A percentile compares a stretch with the other conserved stretches of the same genome.
Conservation (phyloP, 2,888 invertebrate genomes). For the Stenodema calcarata region DNA sequence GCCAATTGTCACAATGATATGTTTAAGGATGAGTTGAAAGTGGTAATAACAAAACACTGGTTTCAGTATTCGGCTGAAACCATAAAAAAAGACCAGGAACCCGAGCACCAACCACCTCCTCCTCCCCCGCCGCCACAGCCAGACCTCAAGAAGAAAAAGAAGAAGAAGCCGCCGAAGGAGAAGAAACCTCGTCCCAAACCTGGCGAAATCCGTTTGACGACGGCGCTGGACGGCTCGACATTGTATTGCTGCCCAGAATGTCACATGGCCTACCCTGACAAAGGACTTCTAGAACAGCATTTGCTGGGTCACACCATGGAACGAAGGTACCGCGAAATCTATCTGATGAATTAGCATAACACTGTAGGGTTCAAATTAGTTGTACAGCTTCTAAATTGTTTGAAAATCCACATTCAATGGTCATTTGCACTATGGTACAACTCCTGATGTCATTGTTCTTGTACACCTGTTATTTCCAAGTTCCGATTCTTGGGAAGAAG, state of each 20-base stretch:
- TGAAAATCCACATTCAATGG: too few relatives aligned
- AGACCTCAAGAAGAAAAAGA: conserved; percentile 76
- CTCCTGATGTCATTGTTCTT: too few relatives aligned
- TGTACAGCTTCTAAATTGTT: too few relatives aligned
- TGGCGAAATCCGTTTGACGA: conserved; percentile 74
- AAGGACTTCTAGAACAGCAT: conserved; percentile 82
- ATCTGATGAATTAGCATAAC: too few relatives aligned
- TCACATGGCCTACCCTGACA: conserved; percentile 88
- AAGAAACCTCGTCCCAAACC: conserved; percentile 80
- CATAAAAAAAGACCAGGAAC: conserved; percentile 71
- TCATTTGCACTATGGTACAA: too few relatives aligned
- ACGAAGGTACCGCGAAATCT: conserved; percentile 65
- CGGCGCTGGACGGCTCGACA: conserved; percentile 76
- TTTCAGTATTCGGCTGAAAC: conserved; percentile 74
- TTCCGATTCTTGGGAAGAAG: too few relatives aligned
- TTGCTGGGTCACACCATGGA: conserved; percentile 86
- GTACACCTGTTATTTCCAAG: too few relatives aligned
- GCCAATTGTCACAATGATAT: too few relatives aligned
- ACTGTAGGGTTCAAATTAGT: too few relatives aligned
- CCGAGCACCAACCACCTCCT: conserved; percentile 51
- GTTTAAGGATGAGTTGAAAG: too few relatives aligned
- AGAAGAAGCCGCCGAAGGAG: conserved; percentile 78
- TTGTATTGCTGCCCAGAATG: conserved; percentile 87
- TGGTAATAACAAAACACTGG: background rate
- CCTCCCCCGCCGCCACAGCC: conserved; percentile 52